Conservation (phyloP, 1,140 invertebrate genomes). For the Leptopilina boulardi region DNA sequence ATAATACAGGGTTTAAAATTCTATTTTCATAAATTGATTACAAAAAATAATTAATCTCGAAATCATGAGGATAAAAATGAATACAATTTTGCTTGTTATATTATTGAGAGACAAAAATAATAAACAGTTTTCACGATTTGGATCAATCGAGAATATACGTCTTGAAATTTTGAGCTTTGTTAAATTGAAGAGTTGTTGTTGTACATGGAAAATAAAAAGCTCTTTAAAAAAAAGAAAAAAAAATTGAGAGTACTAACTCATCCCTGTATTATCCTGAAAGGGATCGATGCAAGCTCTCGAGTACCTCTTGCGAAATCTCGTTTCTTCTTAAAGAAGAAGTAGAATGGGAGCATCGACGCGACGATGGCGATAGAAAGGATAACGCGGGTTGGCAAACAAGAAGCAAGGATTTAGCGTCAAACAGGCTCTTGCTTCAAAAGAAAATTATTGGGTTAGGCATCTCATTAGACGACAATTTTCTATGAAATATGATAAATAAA, state of each 20-base stretch:
- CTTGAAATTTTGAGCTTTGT: background rate
- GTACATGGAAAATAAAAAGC: background rate
- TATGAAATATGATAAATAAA: background rate
- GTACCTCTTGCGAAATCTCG: slow-evolving; percentile 14
- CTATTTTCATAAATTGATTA: too few species aligned
- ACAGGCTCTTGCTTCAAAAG: slow-evolving; percentile 7
- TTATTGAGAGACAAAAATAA: background rate
- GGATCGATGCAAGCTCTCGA: slow-evolving; percentile 24
- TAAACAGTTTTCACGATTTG: background rate
- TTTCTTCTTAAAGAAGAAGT: slow-evolving; percentile 25
- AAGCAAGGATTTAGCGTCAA: slow-evolving; percentile 14
- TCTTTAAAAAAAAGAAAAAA: background rate
- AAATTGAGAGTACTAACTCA: background rate
- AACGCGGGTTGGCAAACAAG: slow-evolving; percentile 23
- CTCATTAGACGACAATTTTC: slow-evolving; percentile 10
- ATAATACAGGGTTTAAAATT: too few species aligned
- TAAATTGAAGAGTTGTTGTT: slow-evolving; percentile 5
- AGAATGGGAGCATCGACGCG: slow-evolving; percentile 30
- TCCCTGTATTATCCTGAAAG: slow-evolving; percentile 2
- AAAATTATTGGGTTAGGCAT: slow-evolving; percentile 28
- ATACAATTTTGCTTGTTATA: too few species aligned
- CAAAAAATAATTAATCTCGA: too few species aligned
- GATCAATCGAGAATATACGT: background rate
- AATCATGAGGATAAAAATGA: too few species aligned
- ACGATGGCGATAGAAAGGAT: slow-evolving; percentile 29